phyloP scores from a whole-genome alignment of 2,888 invertebrate genomes.

The Aquatica leii region DNA sequence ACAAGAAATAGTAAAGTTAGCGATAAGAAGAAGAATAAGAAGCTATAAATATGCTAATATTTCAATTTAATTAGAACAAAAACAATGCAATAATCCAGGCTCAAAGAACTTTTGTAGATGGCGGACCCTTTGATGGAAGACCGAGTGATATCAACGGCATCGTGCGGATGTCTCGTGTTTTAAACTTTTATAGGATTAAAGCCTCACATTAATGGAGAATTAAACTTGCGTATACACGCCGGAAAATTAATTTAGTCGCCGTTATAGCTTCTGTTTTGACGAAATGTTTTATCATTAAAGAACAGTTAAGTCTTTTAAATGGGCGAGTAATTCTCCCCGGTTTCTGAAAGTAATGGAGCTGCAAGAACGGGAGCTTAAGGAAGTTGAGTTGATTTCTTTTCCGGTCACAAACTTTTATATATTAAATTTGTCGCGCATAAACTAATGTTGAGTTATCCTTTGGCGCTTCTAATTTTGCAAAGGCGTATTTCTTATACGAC shows the following conservation, averaged over 20 bases:
- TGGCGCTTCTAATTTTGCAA: constrained; percentile 34
- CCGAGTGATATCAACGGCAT: constrained; percentile 24
- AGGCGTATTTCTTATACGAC: constrained; percentile 25
- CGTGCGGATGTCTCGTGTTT: constrained; percentile 29
- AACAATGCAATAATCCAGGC: constrained; percentile 32
- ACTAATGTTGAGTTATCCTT: constrained; percentile 34
- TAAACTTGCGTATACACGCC: constrained; percentile 43
- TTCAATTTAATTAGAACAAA: constrained; percentile 35
- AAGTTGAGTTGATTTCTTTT: constrained; percentile 43
- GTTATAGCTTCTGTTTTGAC: constrained; percentile 41
- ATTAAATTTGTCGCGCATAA: constrained; percentile 46
- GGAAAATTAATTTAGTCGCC: constrained; percentile 44
- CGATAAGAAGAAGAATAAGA: constrained; percentile 6
- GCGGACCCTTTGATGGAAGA: constrained; percentile 26
- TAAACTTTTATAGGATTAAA: constrained; percentile 36
- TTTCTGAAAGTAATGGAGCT: constrained; percentile 38
- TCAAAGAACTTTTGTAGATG: constrained; percentile 29
- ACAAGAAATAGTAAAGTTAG: constrained; percentile 12
- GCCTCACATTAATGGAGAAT: constrained; percentile 42
- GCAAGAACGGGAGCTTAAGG: constrained; percentile 31
- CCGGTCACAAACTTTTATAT: constrained; percentile 48
- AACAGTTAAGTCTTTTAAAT: constrained; percentile 41
- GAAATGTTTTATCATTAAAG: constrained; percentile 46
- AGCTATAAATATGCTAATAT: constrained; percentile 36
- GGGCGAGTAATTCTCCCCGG: constrained; percentile 34